A percentile compares a stretch with the other conserved stretches of the same genome.
Conservation (phyloP, 1,140 invertebrate genomes). For the Pararge aegeria region DNA sequence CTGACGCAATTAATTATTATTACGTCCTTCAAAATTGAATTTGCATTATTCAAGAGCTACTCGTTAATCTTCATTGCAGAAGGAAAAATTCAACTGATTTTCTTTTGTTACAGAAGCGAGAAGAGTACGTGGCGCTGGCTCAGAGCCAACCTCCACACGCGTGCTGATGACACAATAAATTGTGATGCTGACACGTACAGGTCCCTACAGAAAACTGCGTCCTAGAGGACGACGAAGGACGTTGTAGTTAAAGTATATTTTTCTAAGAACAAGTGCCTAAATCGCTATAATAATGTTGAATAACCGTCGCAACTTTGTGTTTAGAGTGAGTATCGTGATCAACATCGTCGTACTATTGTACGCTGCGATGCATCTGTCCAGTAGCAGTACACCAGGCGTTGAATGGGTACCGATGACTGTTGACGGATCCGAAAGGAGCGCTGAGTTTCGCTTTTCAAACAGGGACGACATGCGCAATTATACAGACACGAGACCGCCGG, state of each 20-base stretch:
- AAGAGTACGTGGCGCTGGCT: constrained; percentile 46
- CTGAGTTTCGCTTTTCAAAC: constrained; percentile 51
- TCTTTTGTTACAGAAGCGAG: constrained; percentile 50
- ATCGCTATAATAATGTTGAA: constrained; percentile 61
- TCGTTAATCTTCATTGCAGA: background rate
- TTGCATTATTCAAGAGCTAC: background rate
- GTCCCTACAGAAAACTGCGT: constrained; percentile 72
- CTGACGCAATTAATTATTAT: background rate
- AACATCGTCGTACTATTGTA: constrained; percentile 86
- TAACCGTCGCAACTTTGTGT: constrained; percentile 85
- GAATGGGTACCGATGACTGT: constrained; percentile 59
- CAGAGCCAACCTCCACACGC: constrained; percentile 57
- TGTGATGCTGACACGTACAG: constrained; percentile 74
- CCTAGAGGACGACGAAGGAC: constrained; percentile 76
- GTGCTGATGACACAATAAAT: constrained; percentile 73
- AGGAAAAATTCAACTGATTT: background rate
- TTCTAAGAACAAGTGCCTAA: constrained; percentile 69
- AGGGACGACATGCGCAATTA: constrained; percentile 54
- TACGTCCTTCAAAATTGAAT: background rate
- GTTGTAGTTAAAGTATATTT: constrained; percentile 53
- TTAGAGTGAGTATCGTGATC: constrained; percentile 86
- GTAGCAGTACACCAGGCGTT: constrained; percentile 44
- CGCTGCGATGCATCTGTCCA: constrained; percentile 67
- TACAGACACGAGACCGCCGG: constrained; percentile 42
- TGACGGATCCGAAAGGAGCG: constrained; percentile 54